These are phyloP conservation scores for Punctoribates punctum DNA, from an alignment of 2,888 invertebrate genomes.

Conservation along the genomic window DNA sequence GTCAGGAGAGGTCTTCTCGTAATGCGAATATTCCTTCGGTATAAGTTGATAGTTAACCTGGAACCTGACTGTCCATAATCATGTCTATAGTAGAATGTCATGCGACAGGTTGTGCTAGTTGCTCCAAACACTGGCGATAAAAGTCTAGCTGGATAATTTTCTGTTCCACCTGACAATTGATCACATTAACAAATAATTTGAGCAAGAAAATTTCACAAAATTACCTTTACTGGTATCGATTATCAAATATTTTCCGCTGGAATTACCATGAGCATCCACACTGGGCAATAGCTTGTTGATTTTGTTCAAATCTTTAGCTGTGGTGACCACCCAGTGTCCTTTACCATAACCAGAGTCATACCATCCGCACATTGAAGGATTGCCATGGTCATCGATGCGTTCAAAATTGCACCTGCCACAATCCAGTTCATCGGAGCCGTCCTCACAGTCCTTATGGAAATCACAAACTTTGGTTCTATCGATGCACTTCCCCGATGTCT, in stretches of 20 bases:
- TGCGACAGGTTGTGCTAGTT: not conserved
- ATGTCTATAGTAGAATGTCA: not conserved
- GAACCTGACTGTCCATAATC: not conserved
- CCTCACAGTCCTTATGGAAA: conserved; percentile 54
- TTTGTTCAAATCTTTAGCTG: not conserved
- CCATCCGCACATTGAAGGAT: conserved; percentile 37
- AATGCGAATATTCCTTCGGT: not conserved
- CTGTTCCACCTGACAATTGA: not conserved
- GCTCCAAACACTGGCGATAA: not conserved
- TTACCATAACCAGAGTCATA: not conserved
- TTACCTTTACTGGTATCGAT: not conserved
- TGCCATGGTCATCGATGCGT: too few species aligned
- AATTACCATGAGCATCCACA: not conserved
- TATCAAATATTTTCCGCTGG: not conserved
- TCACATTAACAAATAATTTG: not conserved
- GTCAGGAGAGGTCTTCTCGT: not conserved
- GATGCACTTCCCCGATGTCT: not conserved
- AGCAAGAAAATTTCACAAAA: not conserved
- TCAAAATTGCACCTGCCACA: conserved; percentile 50
- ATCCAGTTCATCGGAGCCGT: conserved; percentile 52
- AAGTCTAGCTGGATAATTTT: not conserved
- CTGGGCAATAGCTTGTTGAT: not conserved
- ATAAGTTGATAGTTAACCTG: not conserved
- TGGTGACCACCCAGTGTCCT: not conserved
- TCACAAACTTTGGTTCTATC: conserved; percentile 51